Conservation (phyloP, 1,140 invertebrate genomes). For the Drosophila ogumai region DNA sequence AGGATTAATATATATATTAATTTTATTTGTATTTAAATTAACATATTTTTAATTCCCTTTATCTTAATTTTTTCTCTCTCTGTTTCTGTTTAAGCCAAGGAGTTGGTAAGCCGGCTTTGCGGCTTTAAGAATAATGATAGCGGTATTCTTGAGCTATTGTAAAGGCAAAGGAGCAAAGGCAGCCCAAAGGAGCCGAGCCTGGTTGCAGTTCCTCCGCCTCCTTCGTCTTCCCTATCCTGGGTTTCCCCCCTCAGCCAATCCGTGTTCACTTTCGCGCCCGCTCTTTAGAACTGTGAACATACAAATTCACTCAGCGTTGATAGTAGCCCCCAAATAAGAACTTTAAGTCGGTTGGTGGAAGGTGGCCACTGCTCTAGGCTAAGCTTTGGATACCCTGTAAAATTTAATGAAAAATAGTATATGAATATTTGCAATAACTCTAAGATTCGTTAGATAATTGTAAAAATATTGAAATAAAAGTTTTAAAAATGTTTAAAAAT, state of each 20-base stretch:
- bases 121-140: slow-evolving; percentile 84
- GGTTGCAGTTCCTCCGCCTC: slow-evolving; percentile 20
- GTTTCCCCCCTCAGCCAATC: not conserved
- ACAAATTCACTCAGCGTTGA: slow-evolving; percentile 84
- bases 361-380: not conserved
- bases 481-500: not conserved
- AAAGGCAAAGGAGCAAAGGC: slow-evolving; percentile 55
- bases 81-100: slow-evolving; percentile 42
- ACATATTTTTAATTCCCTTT: too few relatives aligned
- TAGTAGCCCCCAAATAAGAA: slow-evolving; percentile 73
- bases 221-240: not conserved
- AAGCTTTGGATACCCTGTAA: not conserved
- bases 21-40: too few relatives aligned
- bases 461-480: not conserved
- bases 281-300: slow-evolving; percentile 84
- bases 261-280: slow-evolving; percentile 81
- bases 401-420: not conserved
- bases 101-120: slow-evolving; percentile 49
- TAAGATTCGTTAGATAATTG: accelerated
- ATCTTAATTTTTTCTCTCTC: not conserved
- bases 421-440: not conserved
- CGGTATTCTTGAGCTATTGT: slow-evolving; percentile 85
- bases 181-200: slow-evolving; percentile 30
- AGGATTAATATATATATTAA: too few relatives aligned
- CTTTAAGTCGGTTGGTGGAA: slow-evolving; percentile 12